phyloP scores from a whole-genome alignment of 2,797 vertebrate species.

The Holocentrus rufus region DNA sequence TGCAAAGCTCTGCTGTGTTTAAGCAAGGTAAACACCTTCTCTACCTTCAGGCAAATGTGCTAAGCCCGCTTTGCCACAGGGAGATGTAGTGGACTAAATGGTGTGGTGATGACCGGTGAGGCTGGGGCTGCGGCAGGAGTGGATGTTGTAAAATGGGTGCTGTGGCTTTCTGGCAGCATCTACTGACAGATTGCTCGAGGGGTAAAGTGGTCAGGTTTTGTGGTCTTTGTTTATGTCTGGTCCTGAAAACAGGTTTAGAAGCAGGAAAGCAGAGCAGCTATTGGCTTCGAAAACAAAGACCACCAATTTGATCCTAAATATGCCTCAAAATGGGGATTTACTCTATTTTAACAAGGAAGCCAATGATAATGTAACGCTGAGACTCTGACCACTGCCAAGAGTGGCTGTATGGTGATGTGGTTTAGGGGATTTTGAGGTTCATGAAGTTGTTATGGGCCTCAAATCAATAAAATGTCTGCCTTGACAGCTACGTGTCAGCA shows the following conservation, averaged over 20 bases:
- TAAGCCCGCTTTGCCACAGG: conserved; percentile 55
- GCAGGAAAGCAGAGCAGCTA: not conserved
- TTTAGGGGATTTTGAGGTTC: not conserved
- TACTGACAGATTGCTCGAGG: conserved; percentile 53
- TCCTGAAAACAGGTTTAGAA: not conserved
- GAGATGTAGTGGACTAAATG: conserved; percentile 51
- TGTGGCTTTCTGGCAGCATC: conserved; percentile 45
- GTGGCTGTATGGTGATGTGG: not conserved
- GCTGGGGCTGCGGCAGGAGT: conserved; percentile 42
- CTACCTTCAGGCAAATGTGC: conserved; percentile 55
- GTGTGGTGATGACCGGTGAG: conserved; percentile 46
- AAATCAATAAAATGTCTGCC: not conserved
- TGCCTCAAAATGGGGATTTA: conserved; percentile 35
- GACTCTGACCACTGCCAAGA: not conserved
- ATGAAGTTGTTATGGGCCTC: not conserved
- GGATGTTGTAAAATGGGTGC: conserved; percentile 17
- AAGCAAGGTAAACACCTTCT: conserved; percentile 66
- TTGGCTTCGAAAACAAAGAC: not conserved
- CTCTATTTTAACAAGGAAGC: conserved; percentile 23
- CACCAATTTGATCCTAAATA: conserved; percentile 35
- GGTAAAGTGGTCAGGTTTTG: conserved; percentile 28
- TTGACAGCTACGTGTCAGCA: not conserved
- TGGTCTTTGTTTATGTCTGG: not conserved
- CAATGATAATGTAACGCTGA: conserved; percentile 9
- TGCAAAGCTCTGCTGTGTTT: conserved; percentile 49